These are phyloP conservation scores for Drosophila tripunctata DNA, from an alignment of 2,888 invertebrate species.

Conservation along the genomic window DNA sequence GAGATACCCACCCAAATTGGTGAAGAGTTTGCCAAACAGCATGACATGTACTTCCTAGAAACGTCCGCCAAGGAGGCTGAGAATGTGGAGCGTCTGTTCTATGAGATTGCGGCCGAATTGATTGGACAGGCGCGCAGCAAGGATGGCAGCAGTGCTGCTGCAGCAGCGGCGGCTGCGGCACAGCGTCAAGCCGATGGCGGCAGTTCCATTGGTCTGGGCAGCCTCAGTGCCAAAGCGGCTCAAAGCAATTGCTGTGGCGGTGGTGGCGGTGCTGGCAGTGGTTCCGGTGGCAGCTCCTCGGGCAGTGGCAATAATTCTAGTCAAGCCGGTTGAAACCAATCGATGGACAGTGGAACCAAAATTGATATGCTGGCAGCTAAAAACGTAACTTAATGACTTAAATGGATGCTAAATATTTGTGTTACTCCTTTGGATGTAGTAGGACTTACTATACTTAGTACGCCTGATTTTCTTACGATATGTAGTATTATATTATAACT, in stretches of 20 bases:
- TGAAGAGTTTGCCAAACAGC: constrained; percentile 96
- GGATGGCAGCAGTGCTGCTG: constrained; percentile 82
- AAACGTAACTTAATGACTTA: constrained; percentile 64
- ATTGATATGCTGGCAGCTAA: constrained; percentile 33
- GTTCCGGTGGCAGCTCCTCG: constrained; percentile 5
- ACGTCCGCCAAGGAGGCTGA: constrained; percentile 99
- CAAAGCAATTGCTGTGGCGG: constrained; percentile 78
- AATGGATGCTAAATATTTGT: constrained; percentile 75
- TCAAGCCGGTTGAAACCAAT: constrained; percentile 59
- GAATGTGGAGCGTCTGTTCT: constrained; percentile 97
- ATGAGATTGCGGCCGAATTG: constrained; percentile 97
- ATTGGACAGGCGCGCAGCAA: constrained; percentile 96
- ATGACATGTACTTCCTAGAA: constrained; percentile 99
- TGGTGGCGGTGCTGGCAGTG: constrained; percentile 47
- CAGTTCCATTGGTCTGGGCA: constrained; percentile 75
- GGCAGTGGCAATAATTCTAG: constrained; percentile 55
- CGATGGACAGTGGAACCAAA: not conserved
- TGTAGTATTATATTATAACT: constrained; percentile 66
- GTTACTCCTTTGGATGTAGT: constrained; percentile 71
- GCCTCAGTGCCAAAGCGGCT: constrained; percentile 73
- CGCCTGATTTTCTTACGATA: constrained; percentile 61
- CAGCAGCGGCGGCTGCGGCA: constrained; percentile 53
- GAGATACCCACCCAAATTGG: constrained; percentile 96
- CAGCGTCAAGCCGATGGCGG: constrained; percentile 63
- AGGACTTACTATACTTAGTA: constrained; percentile 45